phyloP scores from a whole-genome alignment of 2,888 invertebrate genomes.

The Cylloceria caligata region DNA sequence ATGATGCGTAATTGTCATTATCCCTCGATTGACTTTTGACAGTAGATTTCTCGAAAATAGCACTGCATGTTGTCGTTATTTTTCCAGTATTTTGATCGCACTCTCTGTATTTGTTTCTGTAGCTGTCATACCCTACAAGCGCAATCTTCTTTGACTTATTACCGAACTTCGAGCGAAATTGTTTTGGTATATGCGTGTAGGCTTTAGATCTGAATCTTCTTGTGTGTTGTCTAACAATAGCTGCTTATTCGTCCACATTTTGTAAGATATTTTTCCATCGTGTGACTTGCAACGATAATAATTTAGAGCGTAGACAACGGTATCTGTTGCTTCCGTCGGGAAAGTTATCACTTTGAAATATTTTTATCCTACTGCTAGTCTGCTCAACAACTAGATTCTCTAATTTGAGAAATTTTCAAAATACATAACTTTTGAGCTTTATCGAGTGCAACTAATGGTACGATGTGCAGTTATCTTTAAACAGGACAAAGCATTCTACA shows the following conservation, averaged over 20 bases:
- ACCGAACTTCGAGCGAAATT: constrained; percentile 32
- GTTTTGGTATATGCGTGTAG: constrained; percentile 30
- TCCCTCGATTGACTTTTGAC: not conserved
- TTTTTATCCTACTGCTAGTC: constrained; percentile 39
- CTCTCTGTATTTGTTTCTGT: constrained; percentile 9
- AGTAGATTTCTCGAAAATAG: not conserved
- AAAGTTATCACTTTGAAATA: constrained; percentile 45
- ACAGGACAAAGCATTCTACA: constrained; percentile 37
- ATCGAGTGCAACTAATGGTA: constrained; percentile 28
- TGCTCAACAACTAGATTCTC: constrained; percentile 15
- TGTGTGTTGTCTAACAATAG: constrained; percentile 7
- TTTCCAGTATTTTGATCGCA: not conserved
- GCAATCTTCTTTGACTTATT: not conserved
- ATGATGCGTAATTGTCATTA: not conserved
- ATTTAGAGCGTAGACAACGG: constrained; percentile 42
- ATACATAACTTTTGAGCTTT: constrained; percentile 35
- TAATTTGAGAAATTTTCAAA: constrained; percentile 21
- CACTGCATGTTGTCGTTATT: not conserved
- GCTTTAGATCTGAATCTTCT: constrained; percentile 26
- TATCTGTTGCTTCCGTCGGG: constrained; percentile 52
- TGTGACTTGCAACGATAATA: constrained; percentile 27
- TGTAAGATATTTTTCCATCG: constrained; percentile 32
- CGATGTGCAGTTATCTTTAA: constrained; percentile 40
- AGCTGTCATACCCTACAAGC: constrained; percentile 10
- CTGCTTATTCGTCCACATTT: constrained; percentile 23